Evolutionary conservation across 2,113 vertebrate species (phyloP), one percentile per base, ranked within the genome.

Genomic region (Oncorhynchus gorbuscha): DNA sequence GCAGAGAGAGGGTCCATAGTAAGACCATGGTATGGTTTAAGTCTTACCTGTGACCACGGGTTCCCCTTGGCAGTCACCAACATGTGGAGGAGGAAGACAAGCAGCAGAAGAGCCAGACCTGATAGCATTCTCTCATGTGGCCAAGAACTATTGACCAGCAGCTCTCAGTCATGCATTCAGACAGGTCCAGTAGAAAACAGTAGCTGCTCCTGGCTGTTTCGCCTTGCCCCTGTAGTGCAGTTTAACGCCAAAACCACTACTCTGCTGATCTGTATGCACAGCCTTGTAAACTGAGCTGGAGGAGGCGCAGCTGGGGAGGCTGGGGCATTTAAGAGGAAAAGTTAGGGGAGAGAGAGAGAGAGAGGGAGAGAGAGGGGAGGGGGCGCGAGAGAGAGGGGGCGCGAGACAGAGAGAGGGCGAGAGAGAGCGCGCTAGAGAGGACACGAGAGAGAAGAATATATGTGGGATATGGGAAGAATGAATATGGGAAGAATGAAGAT

Each of bases 211-310:
- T 26, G 79, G 82, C 80, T 84, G 80, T 74, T 77, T 85, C 77
- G 70, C 82, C 93, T 73, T 72, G 73, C 78, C 70, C 72, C 77
- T 80, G 84, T 67, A 77, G 83, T 81, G 81, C 81, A 35, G 82
- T 82, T 82, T 62, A 88, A 89, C 79, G 80, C 83, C 87, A 79
- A 71, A 86, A 9, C 59, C 78, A 82, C 80, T 84, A 70, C 76
- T 59, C 66, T 76, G 73, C 93, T 93, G 87, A 83, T 90, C 91
- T 93, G 92, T 86, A 90, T 86, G 93, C 90, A 93, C 92, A 89
- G 93, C 90, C 94, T 93, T 93, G 95, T 94, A 96, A 97, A 95
- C 90, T 94, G 96, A 96, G 95, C 94, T 92, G 91, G 92, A 83
- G 91, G 90, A 89, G 87, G 89, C 77, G 79, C 84, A 83, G 86